Base-by-base conservation (phyloP, 2,113 vertebrate species). In the Pollachius pollachius region DNA sequence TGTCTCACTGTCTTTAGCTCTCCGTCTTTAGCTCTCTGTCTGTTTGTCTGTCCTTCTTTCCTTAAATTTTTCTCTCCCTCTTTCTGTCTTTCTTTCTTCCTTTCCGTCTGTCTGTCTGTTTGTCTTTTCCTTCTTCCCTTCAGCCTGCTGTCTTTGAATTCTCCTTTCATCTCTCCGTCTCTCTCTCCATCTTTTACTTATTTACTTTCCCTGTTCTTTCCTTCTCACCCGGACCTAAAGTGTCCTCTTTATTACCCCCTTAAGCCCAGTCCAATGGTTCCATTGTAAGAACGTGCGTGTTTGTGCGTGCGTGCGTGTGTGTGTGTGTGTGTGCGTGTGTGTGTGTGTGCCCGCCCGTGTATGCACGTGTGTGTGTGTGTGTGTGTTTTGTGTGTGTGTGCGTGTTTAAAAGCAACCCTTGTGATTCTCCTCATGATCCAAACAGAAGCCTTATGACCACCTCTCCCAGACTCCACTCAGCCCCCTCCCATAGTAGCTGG, bases 291-390 rank as follows among this genome's bases (percentile, higher is more conserved):
- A 62, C 57, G 27, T 30, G 16, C 17, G 15, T 69, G 21, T 64
- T 23, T 60, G 8, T 68, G 23, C 59, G 60, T 72, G 62, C 27
- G 30, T 27, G 15, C 16, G 13, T 69, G 21, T 64, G 41, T 60
- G 8, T 68, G 23, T 64, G 60, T 72, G 62, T 56, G 62, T 61
- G 62, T 64, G 58, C 48, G 67, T 64, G 25, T 65, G 60, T 68
- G 54, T 56, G 56, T 23, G 54, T 23, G 56, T 54, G 64, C 52
- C 37, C 30, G 21, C 21, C 58, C 30, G 67, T 18, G 41, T 19
- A 21, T n/a, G 23, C 19, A 62, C 21, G 21, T 23, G 60, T 52
- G 56, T 54, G 64, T 3, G 64, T 6, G 5, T 8, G 64, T 52
- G 48, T 52, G 34, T 34, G 27, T 17, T 2, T 17, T 8, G 62